Conservation (phyloP, 2,797 vertebrate species). For the Notolabrus celidotus region DNA sequence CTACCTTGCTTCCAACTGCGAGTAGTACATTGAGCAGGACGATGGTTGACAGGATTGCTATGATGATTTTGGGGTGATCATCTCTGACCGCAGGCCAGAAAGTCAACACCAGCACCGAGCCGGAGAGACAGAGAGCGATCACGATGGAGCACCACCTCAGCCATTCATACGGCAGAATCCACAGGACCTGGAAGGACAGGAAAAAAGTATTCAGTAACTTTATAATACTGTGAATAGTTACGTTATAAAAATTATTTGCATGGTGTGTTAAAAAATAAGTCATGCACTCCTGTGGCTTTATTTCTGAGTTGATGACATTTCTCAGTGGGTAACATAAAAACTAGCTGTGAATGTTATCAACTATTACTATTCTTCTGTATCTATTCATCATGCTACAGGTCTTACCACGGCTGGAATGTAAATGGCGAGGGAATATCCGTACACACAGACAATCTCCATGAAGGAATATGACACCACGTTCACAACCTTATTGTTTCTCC, state of each 20-base stretch:
- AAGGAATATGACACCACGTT: conserved; percentile 95
- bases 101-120: conserved; percentile 93
- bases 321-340: neutral
- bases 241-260: no score
- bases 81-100: conserved; percentile 96
- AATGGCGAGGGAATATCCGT: conserved; percentile 96
- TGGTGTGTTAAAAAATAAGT: no score
- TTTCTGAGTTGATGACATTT: no score
- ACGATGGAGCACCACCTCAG: conserved; percentile 91
- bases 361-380: neutral
- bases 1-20: conserved; percentile 94
- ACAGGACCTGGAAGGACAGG: conserved; percentile 86
- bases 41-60: conserved; percentile 85
- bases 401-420: conserved; percentile 97
- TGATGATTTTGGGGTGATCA: conserved; percentile 88
- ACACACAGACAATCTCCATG: conserved; percentile 96
- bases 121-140: conserved; percentile 92
- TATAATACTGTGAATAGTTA: no score
- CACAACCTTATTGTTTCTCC: conserved; percentile 95
- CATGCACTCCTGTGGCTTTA: no score
- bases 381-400: conserved; percentile 10
- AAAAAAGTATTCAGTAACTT: no score
- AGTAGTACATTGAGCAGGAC: conserved; percentile 91
- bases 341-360: neutral
- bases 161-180: conserved; percentile 89